Base-by-base conservation (phyloP, 2,888 invertebrate genomes). In the Aproaerema taeniolella region DNA sequence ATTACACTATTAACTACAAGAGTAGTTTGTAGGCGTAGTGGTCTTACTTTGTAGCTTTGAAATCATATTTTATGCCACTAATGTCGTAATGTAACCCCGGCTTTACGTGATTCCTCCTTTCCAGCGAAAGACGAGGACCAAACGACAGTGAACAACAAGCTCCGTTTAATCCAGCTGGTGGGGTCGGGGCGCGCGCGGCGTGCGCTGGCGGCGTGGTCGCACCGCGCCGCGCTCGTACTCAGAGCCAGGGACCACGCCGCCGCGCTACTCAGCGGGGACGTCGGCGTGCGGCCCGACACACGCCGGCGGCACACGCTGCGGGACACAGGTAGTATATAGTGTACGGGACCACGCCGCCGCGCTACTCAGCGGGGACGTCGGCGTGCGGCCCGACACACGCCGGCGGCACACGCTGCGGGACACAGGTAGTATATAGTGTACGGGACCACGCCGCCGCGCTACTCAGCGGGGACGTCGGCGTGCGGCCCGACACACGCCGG, bases 311-410 rank as follows among this genome's bases (percentile, higher is more conserved):
- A 53, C 95, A 95, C 90, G 44, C 91, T 93, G 74, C 92, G 93
- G 8, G 89, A 91, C 29, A 93, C 94, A 37, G 61, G 88, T 95
- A 10, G 89, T 92, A 88, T 83, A 95, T 54, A 88, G 95, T 42
- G 95, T 95, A 0, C 80, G 95, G 6, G 94, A 95, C 69, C 95
- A 95, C 71, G 92, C 95, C 9, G 88, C 91, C 31, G 91, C 94
- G 62, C 91, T 95, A 67, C 81, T 95, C 24, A 92, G 93, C 25
- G 95, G 94, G 13, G 24, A 82, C 5, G 12, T 89, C 92, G 62
- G 93, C 93, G 0, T 88, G 95, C 16, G 94, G 32, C 93, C 0
- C 91, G 93, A 53, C 89, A 95, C 10, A 83, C 94, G 33, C 85
- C 95, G 28, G 93, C 92, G 52, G 91, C 91, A 53, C 95, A 95